These are phyloP conservation scores for Acleris laterana DNA, from an alignment of 2,888 invertebrate genomes.

Conservation along the genomic window DNA sequence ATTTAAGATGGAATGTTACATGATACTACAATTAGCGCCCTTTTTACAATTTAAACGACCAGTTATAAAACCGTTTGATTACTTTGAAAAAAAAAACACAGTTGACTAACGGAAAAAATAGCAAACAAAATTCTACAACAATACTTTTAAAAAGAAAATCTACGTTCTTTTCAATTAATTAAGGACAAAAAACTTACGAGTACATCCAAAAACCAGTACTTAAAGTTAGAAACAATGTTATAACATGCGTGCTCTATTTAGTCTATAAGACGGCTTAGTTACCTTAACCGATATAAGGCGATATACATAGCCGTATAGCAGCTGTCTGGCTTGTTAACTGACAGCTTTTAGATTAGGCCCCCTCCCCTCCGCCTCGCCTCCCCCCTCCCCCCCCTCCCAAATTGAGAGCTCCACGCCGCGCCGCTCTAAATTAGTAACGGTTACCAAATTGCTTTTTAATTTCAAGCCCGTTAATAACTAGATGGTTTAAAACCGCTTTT, in stretches of 20 bases:
- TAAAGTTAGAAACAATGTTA: not conserved
- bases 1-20: no score
- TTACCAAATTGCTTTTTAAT: conserved; percentile 83
- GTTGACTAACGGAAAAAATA: no score
- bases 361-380: conserved; percentile 48
- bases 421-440: conserved; percentile 80
- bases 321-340: conserved; percentile 75
- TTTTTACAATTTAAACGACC: no score
- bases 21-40: no score
- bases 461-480: conserved; percentile 74
- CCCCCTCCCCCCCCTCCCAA: conserved; percentile 74
- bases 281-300: conserved; percentile 56
- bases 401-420: conserved; percentile 74
- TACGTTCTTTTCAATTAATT: no score
- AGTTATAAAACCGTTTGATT: no score
- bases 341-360: conserved; percentile 82
- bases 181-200: no score
- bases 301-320: conserved; percentile 61
- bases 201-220: not conserved
- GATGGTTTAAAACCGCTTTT: conserved; percentile 47
- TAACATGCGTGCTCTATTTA: not conserved
- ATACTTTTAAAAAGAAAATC: no score
- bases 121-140: no score
- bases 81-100: no score
- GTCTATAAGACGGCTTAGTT: not conserved